Evolutionary conservation across 2,113 vertebrate genomes (phyloP).

Genomic region (Dunckerocampus dactyliophorus): DNA sequence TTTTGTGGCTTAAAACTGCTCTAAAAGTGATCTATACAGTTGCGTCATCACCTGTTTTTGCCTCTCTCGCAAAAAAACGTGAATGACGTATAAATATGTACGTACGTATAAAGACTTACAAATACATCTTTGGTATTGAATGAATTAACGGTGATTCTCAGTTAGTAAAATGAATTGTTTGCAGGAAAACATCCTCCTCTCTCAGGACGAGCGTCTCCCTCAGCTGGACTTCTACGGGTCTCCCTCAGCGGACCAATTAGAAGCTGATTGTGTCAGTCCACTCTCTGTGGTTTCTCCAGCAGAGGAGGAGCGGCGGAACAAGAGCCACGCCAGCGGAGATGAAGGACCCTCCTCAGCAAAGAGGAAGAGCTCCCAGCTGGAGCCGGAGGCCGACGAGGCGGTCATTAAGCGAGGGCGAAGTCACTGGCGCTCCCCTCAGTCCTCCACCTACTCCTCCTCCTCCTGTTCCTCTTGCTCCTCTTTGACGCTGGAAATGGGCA

Average conservation of each 20-base stretch:
- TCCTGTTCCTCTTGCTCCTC: neutral
- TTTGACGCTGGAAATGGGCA: neutral
- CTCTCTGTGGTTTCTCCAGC: neutral
- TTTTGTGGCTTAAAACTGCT: too few relatives aligned
- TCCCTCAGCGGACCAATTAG: neutral
- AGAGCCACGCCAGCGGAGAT: neutral
- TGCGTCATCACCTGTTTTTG: too few relatives aligned
- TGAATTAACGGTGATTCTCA: neutral
- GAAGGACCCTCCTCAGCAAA: conserved; percentile 24
- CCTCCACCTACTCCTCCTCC: conserved; percentile 5
- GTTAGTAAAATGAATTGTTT: conserved; percentile 2
- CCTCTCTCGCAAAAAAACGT: too few relatives aligned
- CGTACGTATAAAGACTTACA: too few relatives aligned
- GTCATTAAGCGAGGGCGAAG: conserved; percentile 16
- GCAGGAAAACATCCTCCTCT: conserved; percentile 64
- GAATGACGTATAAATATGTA: too few relatives aligned
- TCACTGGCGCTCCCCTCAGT: neutral
- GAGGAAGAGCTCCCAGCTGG: conserved; percentile 44
- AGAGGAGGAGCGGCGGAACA: neutral
- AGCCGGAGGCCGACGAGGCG: neutral
- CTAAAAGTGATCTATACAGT: too few relatives aligned
- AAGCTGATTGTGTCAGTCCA: neutral
- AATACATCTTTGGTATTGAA: too few relatives aligned
- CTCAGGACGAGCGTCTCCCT: neutral
- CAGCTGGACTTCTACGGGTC: conserved; percentile 14